Conservation (phyloP, 2,888 invertebrate species). For the Aelia acuminata region DNA sequence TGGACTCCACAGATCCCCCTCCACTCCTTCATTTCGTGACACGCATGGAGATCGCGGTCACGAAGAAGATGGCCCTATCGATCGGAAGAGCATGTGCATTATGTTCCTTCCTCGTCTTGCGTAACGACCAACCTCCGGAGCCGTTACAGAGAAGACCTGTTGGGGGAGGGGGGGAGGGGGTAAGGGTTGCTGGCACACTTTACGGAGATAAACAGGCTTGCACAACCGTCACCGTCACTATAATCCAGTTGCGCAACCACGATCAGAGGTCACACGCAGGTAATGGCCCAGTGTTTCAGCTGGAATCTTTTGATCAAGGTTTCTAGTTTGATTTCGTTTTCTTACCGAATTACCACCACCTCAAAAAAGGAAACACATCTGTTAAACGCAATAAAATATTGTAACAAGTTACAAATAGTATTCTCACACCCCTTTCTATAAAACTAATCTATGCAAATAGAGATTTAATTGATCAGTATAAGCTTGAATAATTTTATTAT, state of each 20-base stretch:
- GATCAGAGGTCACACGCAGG: background rate
- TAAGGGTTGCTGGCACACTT: constrained; percentile 8
- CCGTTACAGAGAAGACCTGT: background rate
- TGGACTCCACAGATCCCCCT: background rate
- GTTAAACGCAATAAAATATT: no score
- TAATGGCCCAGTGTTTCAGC: background rate
- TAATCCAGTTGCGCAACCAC: constrained; percentile 2
- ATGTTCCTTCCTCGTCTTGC: background rate
- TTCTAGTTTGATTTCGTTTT: background rate
- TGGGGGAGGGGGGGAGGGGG: background rate
- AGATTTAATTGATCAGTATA: no score
- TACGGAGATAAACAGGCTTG: background rate
- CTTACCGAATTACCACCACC: no score
- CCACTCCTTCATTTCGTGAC: constrained; percentile 8
- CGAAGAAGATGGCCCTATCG: background rate
- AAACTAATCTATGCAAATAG: no score
- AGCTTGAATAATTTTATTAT: no score
- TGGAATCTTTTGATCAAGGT: background rate
- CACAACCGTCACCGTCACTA: background rate
- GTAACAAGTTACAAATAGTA: no score
- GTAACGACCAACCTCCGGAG: background rate
- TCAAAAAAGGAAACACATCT: no score
- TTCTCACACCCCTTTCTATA: no score
- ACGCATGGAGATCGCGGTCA: background rate
- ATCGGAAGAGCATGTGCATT: constrained; percentile 12